Base-by-base conservation (phyloP, 2,888 invertebrate species). In the Nomada hirtipes region DNA sequence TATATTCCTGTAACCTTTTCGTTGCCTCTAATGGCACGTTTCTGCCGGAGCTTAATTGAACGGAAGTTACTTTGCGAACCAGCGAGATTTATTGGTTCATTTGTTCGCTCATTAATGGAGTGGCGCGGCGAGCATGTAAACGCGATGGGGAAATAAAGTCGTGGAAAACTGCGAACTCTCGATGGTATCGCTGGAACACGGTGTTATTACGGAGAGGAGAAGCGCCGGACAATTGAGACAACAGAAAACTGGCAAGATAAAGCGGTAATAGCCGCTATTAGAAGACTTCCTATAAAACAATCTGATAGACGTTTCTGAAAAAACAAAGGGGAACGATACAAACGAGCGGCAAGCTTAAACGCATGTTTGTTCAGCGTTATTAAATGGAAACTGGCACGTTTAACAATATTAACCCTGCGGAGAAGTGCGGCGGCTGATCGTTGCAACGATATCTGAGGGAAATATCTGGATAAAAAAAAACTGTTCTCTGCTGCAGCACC, bases 101-200 rank as follows among this genome's bases (percentile, higher is more conserved):
- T 61, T 59, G 60, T 60, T 36, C 23, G 50, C 36, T 71, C 60
- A 71, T 71, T 71, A 60, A 71, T 52, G 36, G 47, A 23, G 59
- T 36, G 50, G 52, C 59, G 47, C 50, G 52, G 50, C 29, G 26
- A 52, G 44, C 70, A 52, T 71, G 70, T 36, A 23, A 71, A 52
- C 70, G 60, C 50, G 60, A 52, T 26, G 70, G 50, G 60, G n/a
- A 61, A 71, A 71, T 60, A 26, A 61, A 76, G 50, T 63, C 61
- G n/a, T 76, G 42, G 57, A 76, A n/a, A 36, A 50, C 68, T 63
- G 53, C 18, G 20, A 67, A 59, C 11, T 67, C 23, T 11, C 57
- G 68, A 71, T 71, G 70, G 50, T 71, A 71, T 71, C 53, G 75
- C 55, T 50, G 63, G 68, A 57, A 23, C 67, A 55, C 67, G 67